Evolutionary conservation across 2,113 vertebrate genomes (phyloP).

Genomic region (Dipodomys merriami): DNA sequence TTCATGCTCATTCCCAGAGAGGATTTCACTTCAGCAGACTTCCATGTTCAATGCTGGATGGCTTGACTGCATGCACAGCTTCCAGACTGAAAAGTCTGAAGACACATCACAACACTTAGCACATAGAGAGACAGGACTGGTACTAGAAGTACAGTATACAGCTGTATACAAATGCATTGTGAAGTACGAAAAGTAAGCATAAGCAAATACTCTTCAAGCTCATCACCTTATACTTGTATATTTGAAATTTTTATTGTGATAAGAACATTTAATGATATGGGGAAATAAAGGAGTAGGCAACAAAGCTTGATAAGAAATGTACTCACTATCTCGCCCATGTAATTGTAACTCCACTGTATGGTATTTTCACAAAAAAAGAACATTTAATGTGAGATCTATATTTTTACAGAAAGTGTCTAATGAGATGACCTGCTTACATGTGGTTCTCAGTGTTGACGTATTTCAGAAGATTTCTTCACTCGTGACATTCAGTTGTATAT

Average conservation of each 20-base stretch:
- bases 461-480: neutral
- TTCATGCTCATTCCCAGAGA: neutral
- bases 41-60: neutral
- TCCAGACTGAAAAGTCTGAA: neutral
- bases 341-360: no score
- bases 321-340: no score
- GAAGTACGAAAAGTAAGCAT: neutral
- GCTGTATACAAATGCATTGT: neutral
- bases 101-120: neutral
- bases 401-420: neutral
- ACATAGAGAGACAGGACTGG: neutral
- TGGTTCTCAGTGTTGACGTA: slow-evolving; percentile 8
- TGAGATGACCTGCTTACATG: neutral
- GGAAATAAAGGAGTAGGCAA: no score
- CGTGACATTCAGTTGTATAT: no score
- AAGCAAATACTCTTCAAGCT: neutral
- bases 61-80: neutral
- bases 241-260: neutral
- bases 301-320: no score
- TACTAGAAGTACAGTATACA: neutral
- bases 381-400: neutral
- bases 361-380: no score
- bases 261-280: neutral
- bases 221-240: neutral
- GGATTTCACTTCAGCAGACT: neutral